phyloP scores from a whole-genome alignment of 2,113 vertebrate species.

The Poeciliopsis occidentalis region DNA sequence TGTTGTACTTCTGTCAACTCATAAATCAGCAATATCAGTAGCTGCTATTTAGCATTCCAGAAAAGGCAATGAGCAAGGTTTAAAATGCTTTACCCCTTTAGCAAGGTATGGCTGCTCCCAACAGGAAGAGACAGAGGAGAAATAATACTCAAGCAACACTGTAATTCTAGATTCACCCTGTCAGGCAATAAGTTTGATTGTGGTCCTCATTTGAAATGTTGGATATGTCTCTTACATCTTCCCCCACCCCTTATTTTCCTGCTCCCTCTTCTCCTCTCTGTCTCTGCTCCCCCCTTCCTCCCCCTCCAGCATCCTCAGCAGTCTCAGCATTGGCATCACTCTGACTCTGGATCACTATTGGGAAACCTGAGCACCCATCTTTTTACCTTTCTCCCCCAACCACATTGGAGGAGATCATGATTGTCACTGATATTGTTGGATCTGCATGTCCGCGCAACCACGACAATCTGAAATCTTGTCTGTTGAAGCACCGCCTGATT shows the following conservation, averaged over 20 bases:
- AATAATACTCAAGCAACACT: constrained; percentile 52
- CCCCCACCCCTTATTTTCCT: constrained; percentile 5
- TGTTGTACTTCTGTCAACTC: constrained; percentile 15
- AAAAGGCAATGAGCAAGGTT: constrained; percentile 44
- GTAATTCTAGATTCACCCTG: constrained; percentile 68
- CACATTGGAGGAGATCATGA: constrained; percentile 53
- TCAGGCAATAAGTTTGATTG: constrained; percentile 79
- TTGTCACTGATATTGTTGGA: constrained; percentile 49
- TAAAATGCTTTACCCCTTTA: constrained; percentile 20
- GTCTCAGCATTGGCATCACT: constrained; percentile 61
- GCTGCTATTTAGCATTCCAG: constrained; percentile 30
- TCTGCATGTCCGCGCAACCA: constrained; percentile 49
- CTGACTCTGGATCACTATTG: constrained; percentile 56
- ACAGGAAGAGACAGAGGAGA: constrained; percentile 57
- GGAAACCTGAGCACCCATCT: constrained; percentile 60
- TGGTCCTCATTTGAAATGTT: constrained; percentile 72
- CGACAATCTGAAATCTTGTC: constrained; percentile 36
- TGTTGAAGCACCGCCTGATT: not conserved
- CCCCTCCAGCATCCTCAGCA: constrained; percentile 37
- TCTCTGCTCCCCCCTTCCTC: constrained; percentile 7
- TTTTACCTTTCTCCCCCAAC: not conserved
- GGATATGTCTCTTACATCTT: constrained; percentile 31
- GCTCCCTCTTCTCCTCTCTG: constrained; percentile 21
- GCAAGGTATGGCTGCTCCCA: constrained; percentile 36
- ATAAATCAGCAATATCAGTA: constrained; percentile 20